Conservation (phyloP, 2,113 vertebrate species). For the Corvus moneduloides region DNA sequence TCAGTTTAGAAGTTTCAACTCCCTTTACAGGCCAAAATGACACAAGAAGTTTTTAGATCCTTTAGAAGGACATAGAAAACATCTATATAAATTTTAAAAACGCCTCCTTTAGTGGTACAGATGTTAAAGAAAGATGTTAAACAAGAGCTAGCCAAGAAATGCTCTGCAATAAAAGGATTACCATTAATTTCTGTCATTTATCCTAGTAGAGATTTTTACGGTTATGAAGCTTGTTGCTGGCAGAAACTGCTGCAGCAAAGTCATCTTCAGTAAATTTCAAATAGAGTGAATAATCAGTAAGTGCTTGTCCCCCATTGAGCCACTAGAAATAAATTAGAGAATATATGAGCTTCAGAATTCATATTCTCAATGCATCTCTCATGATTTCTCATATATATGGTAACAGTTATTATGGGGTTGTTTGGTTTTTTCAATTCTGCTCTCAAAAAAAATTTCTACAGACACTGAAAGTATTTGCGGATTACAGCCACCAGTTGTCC, state of each 20-base stretch:
- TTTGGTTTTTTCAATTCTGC: background rate
- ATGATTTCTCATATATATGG: background rate
- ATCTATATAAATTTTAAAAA: background rate
- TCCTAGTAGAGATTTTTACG: background rate
- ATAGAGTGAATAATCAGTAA: background rate
- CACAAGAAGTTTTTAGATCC: background rate
- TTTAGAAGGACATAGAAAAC: background rate
- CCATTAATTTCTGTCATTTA: background rate
- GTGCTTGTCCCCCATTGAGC: background rate
- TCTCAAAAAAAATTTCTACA: background rate
- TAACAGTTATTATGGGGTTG: background rate
- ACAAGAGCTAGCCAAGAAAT: background rate
- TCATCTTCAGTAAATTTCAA: background rate
- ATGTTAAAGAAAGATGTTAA: background rate
- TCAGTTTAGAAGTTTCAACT: background rate
- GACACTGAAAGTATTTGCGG: background rate
- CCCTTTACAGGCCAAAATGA: background rate
- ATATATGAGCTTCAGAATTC: background rate
- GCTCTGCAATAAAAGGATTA: background rate
- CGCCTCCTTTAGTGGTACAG: background rate
- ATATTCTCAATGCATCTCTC: background rate
- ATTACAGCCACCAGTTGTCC: background rate
- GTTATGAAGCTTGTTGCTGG: background rate
- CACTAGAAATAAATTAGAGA: background rate
- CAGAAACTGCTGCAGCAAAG: background rate